These are phyloP conservation scores for Fringilla coelebs DNA, from an alignment of 2,797 vertebrate genomes.

Conservation along the genomic window DNA sequence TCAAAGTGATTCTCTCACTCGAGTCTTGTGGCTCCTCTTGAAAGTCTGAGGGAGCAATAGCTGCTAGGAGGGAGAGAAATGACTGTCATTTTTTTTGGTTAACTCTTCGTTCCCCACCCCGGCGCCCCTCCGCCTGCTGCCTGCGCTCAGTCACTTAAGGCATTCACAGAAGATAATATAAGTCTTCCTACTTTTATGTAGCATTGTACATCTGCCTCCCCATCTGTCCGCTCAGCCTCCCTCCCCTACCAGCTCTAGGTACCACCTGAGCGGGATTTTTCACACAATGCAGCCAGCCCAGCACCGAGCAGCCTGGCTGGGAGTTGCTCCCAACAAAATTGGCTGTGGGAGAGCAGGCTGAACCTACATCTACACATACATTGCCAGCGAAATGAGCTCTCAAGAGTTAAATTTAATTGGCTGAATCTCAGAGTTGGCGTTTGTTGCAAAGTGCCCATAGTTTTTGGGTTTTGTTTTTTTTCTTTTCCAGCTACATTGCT, in stretches of 20 bases:
- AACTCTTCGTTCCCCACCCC: slow-evolving; percentile 32
- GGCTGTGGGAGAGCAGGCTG: background rate
- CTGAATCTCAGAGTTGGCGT: slow-evolving; percentile 63
- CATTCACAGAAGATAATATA: slow-evolving; percentile 56
- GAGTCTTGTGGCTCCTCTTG: slow-evolving; percentile 60
- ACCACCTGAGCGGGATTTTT: slow-evolving; percentile 68
- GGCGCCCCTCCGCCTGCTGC: background rate
- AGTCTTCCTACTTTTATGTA: slow-evolving; percentile 70
- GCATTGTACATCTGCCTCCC: slow-evolving; percentile 76
- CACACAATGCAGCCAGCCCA: slow-evolving; percentile 26
- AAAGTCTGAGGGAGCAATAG: slow-evolving; percentile 59
- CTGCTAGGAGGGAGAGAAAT: slow-evolving; percentile 31
- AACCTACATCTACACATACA: background rate
- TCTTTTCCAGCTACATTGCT: slow-evolving; percentile 66
- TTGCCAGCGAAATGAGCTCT: background rate
- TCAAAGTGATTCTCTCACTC: slow-evolving; percentile 76
- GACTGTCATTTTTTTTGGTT: slow-evolving; percentile 36
- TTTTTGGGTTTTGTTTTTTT: background rate
- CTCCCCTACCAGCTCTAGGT: slow-evolving; percentile 43
- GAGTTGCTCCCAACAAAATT: slow-evolving; percentile 26
- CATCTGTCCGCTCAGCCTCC: slow-evolving; percentile 72
- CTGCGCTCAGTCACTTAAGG: slow-evolving; percentile 43
- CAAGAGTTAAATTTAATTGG: slow-evolving; percentile 76
- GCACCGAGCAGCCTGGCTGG: background rate
- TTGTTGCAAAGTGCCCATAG: slow-evolving; percentile 71